These are phyloP conservation scores for Ptilodon capucinus DNA, from an alignment of 2,888 invertebrate genomes.

Conservation along the genomic window DNA sequence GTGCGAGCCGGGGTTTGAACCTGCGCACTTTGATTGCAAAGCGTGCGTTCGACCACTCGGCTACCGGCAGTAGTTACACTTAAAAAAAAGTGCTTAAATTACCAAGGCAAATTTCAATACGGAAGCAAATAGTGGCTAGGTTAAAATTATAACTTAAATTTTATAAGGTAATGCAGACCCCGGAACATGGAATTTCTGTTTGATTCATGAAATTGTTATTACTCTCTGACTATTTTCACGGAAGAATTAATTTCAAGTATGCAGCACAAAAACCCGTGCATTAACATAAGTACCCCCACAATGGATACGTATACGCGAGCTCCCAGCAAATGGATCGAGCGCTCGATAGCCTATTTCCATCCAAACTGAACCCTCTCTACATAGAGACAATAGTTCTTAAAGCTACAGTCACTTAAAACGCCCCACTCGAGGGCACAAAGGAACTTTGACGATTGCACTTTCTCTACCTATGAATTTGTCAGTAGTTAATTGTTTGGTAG, in stretches of 20 bases:
- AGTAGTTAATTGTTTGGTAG: constrained; percentile 41
- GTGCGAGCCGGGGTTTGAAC: too few relatives aligned
- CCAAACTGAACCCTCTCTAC: constrained; percentile 57
- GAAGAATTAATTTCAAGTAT: too few relatives aligned
- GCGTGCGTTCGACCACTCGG: too few relatives aligned
- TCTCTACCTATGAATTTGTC: constrained; percentile 37
- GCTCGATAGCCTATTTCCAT: constrained; percentile 67
- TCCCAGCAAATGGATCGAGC: constrained; percentile 51
- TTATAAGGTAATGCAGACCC: too few relatives aligned
- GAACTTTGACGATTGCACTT: constrained; percentile 55
- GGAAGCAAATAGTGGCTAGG: too few relatives aligned
- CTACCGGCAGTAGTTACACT: too few relatives aligned
- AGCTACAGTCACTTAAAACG: constrained; percentile 67
- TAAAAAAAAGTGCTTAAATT: too few relatives aligned
- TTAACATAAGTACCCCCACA: constrained; percentile 29
- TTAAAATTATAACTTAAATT: too few relatives aligned
- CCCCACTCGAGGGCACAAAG: constrained; percentile 67
- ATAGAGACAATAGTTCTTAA: constrained; percentile 69
- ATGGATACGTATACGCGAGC: constrained; percentile 16
- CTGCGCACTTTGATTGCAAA: too few relatives aligned
- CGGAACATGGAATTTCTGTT: too few relatives aligned
- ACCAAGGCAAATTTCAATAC: not conserved
- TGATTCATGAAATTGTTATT: too few relatives aligned
- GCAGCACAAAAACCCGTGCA: constrained; percentile 16
- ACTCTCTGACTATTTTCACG: too few relatives aligned